phyloP scores from a whole-genome alignment of 2,113 vertebrate species.

The Notothenia coriiceps region DNA sequence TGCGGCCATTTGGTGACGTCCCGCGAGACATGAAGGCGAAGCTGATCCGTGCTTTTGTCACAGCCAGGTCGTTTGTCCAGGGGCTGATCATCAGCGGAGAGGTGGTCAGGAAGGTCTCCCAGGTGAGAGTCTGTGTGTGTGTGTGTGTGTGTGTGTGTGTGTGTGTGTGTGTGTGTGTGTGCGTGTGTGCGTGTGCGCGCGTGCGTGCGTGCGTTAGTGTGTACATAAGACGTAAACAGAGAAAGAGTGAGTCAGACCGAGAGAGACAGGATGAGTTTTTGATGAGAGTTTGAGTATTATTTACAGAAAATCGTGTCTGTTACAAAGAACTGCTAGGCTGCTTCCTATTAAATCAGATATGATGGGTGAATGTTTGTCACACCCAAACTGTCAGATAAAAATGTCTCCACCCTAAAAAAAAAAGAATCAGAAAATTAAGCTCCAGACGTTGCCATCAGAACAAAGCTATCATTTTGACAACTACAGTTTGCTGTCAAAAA shows the following conservation, averaged over 20 bases:
- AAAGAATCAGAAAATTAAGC: conserved; percentile 53
- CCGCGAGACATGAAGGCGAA: conserved; percentile 90
- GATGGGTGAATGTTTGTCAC: conserved; percentile 54
- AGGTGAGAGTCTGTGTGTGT: conserved; percentile 82
- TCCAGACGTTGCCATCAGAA: conserved; percentile 44
- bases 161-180: conserved; percentile 63
- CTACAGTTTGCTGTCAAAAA: conserved; percentile 28
- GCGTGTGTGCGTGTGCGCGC: conserved; percentile 21
- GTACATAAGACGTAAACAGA: neutral
- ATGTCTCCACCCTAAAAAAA: conserved; percentile 57
- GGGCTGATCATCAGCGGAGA: conserved; percentile 89
- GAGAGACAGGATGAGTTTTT: conserved; percentile 11
- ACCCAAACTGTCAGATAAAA: conserved; percentile 59
- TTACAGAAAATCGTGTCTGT: neutral
- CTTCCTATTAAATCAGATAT: conserved; percentile 51
- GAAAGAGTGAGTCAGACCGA: neutral
- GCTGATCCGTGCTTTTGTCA: conserved; percentile 89
- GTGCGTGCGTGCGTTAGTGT: conserved; percentile 49
- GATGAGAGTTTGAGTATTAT: neutral
- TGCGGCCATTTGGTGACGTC: conserved; percentile 91
- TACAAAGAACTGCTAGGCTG: conserved; percentile 1
- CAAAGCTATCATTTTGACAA: conserved; percentile 49
- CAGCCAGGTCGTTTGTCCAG: conserved; percentile 89
- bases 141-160: conserved; percentile 18
- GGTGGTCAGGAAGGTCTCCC: conserved; percentile 91